These are phyloP conservation scores for Microcebus murinus DNA, from an alignment of 2,113 vertebrate genomes.

Conservation along the genomic window DNA sequence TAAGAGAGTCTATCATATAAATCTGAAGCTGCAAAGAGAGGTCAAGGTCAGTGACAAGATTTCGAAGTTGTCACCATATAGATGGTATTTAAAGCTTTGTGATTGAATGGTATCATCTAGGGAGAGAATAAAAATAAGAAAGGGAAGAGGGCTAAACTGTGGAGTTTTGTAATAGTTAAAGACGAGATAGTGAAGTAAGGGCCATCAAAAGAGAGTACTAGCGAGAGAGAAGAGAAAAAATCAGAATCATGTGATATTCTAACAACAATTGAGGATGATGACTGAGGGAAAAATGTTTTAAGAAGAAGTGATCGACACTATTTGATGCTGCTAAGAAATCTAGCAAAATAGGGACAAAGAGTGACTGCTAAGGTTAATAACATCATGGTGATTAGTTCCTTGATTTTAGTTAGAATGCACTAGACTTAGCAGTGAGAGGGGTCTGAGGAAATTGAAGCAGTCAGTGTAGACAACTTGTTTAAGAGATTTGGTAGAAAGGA, in stretches of 20 bases:
- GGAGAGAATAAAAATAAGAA: slow-evolving; percentile 1
- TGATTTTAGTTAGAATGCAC: neutral
- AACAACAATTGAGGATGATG: neutral
- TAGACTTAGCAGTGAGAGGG: neutral
- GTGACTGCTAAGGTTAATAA: neutral
- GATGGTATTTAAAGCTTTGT: slow-evolving; percentile 27
- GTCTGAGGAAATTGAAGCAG: neutral
- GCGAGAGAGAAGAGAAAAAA: neutral
- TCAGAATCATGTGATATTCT: neutral
- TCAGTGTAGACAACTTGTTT: neutral
- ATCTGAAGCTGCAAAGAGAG: slow-evolving; percentile 14
- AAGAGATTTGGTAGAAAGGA: neutral
- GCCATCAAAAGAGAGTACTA: neutral
- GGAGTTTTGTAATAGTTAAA: neutral
- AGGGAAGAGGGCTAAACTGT: neutral
- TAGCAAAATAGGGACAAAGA: neutral
- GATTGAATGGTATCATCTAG: slow-evolving; percentile 2
- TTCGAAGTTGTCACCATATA: slow-evolving; percentile 9
- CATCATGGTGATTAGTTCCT: neutral
- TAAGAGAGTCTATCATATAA: slow-evolving; percentile 1
- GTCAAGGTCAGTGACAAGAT: slow-evolving; percentile 11
- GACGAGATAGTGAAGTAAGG: neutral
- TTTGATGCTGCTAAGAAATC: neutral
- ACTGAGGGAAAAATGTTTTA: neutral
- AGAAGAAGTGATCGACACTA: neutral